phyloP scores from a whole-genome alignment of 2,113 vertebrate species.

The Oreotrochilus melanogaster region DNA sequence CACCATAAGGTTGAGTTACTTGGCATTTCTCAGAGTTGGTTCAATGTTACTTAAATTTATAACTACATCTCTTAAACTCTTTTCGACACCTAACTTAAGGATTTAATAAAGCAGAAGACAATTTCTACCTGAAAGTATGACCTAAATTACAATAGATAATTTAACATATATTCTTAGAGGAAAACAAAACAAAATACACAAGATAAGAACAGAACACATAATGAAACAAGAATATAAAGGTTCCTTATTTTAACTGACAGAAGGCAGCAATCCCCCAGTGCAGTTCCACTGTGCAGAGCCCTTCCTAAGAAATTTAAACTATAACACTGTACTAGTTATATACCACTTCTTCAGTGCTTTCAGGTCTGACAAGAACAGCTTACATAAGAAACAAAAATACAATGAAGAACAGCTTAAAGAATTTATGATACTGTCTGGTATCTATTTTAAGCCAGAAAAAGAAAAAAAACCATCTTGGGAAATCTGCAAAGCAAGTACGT shows the following conservation, averaged over 20 bases:
- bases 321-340: background rate
- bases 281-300: background rate
- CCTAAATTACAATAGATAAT: background rate
- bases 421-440: background rate
- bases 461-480: background rate
- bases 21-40: background rate
- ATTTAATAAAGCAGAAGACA: background rate
- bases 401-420: background rate
- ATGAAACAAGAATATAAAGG: background rate
- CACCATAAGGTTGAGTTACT: background rate
- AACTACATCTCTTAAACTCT: background rate
- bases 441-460: background rate
- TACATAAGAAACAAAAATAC: background rate
- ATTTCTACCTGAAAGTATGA: background rate
- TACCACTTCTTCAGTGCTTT: background rate
- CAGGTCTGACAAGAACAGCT: background rate
- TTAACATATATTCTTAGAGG: background rate
- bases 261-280: background rate
- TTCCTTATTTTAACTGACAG: background rate
- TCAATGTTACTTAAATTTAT: background rate
- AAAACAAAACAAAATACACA: background rate
- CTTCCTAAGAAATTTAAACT: background rate
- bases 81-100: background rate
- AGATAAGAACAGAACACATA: background rate
- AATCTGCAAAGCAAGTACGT: background rate